These are phyloP conservation scores for Glaucidium brasilianum DNA, from an alignment of 2,113 vertebrate genomes.

Conservation along the genomic window DNA sequence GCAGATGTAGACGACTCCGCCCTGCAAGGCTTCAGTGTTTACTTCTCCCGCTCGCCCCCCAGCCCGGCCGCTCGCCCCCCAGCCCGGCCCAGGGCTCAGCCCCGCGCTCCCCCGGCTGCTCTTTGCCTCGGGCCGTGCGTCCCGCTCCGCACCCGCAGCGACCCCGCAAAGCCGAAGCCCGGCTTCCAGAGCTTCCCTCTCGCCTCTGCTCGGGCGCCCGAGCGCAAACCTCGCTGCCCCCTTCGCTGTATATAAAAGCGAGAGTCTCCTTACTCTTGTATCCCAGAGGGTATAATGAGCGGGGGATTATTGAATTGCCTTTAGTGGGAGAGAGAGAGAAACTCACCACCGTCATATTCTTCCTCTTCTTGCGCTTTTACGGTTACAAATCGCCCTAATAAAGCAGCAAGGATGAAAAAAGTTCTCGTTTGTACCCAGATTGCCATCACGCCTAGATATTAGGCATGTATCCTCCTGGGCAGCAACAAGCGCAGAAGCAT, in stretches of 20 bases:
- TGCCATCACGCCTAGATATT: conserved; percentile 75
- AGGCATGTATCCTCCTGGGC: conserved; percentile 71
- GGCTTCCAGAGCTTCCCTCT: not conserved
- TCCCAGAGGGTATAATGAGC: not conserved
- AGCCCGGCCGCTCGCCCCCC: not conserved
- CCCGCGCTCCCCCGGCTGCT: no score
- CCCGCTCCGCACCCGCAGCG: not conserved
- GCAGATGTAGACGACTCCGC: conserved; percentile 70
- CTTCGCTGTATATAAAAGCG: not conserved
- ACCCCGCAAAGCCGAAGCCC: not conserved
- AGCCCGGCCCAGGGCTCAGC: not conserved
- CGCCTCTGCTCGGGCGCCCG: not conserved
- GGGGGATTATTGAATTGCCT: not conserved
- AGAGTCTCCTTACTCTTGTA: not conserved
- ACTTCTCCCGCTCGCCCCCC: not conserved
- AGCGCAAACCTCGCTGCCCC: not conserved
- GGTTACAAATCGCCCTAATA: conserved; percentile 73
- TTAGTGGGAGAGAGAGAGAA: not conserved
- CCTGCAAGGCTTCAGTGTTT: conserved; percentile 55
- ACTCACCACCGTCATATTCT: conserved; percentile 78
- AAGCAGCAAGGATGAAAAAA: conserved; percentile 73
- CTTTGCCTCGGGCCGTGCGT: no score
- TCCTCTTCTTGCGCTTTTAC: conserved; percentile 76
- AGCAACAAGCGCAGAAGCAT: conserved; percentile 28
- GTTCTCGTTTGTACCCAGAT: conserved; percentile 71